phyloP scores from a whole-genome alignment of 2,888 invertebrate genomes.

The Tachystola acroxantha region DNA sequence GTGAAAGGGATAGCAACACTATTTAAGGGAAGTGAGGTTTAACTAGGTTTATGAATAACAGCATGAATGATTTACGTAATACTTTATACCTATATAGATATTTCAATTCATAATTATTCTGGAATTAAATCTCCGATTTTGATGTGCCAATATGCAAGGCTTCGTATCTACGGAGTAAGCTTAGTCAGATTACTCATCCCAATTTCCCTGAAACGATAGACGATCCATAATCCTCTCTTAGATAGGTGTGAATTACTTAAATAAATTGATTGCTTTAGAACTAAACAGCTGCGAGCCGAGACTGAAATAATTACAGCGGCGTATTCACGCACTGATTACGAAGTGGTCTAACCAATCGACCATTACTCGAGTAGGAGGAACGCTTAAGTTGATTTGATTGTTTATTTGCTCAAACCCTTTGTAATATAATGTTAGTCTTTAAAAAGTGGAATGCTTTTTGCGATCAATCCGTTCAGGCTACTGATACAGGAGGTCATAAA shows the following conservation, averaged over 20 bases:
- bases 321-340: background rate
- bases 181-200: background rate
- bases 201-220: background rate
- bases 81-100: too few relatives aligned
- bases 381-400: background rate
- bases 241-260: background rate
- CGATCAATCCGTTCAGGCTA: too few relatives aligned
- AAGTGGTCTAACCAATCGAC: background rate
- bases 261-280: background rate
- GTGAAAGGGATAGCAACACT: too few relatives aligned
- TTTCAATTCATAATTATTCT: too few relatives aligned
- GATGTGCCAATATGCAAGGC: too few relatives aligned
- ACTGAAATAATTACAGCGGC: background rate
- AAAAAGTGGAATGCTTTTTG: too few relatives aligned
- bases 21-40: too few relatives aligned
- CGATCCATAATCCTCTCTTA: background rate
- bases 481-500: too few relatives aligned
- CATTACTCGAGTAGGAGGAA: background rate
- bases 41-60: too few relatives aligned
- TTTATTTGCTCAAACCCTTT: background rate
- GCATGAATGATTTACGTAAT: too few relatives aligned
- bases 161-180: too few relatives aligned
- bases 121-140: too few relatives aligned
- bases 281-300: background rate
- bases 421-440: background rate